These are phyloP conservation scores for Temnothorax nylanderi DNA, from an alignment of 1,140 invertebrate genomes.

Conservation along the genomic window DNA sequence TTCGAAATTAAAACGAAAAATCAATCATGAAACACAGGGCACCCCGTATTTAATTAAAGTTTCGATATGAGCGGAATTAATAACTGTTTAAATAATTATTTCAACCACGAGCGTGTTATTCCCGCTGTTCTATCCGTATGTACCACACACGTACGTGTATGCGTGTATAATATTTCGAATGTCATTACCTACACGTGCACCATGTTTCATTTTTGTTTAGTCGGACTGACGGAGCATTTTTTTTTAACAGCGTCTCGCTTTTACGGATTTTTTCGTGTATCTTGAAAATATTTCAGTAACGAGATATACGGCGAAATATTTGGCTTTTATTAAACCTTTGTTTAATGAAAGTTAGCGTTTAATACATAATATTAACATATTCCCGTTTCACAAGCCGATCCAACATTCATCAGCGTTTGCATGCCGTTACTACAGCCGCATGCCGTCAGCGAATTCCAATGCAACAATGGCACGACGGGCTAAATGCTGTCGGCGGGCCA, in stretches of 20 bases:
- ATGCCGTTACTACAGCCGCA: constrained; percentile 25
- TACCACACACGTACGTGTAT: too few species aligned
- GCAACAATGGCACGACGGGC: constrained; percentile 41
- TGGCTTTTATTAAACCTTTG: background rate
- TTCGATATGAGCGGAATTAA: constrained; percentile 1
- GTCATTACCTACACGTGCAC: background rate
- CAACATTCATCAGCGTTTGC: constrained; percentile 9
- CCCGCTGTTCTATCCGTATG: background rate
- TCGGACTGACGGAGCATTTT: background rate
- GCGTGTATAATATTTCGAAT: background rate
- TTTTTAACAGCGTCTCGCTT: background rate
- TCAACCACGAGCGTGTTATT: background rate
- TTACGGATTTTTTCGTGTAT: background rate
- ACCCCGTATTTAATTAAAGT: background rate
- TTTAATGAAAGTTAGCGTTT: constrained; percentile 7
- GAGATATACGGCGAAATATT: background rate
- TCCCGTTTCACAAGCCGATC: constrained; percentile 19
- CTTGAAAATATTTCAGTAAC: background rate
- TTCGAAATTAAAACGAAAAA: background rate
- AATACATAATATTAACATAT: constrained; percentile 42
- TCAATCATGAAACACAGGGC: background rate
- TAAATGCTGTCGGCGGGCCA: constrained; percentile 34
- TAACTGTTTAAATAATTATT: constrained; percentile 13
- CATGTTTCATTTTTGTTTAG: background rate
- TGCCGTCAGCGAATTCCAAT: constrained; percentile 48